Evolutionary conservation across 2,888 invertebrate species (phyloP).

Genomic region (Neoitamus cyanurus): DNA sequence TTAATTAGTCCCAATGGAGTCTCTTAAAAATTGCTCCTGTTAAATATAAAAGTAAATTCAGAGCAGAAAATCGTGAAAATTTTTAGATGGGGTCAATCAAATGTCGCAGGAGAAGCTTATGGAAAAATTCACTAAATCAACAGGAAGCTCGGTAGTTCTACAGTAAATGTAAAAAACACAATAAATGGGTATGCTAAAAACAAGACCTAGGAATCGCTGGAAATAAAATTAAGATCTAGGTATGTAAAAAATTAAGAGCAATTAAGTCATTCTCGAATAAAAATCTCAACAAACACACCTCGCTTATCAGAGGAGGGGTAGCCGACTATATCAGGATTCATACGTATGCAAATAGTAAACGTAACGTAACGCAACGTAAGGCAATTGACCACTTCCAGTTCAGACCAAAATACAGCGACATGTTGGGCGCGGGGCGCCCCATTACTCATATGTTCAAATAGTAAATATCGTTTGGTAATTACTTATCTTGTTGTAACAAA

Average conservation of each 20-base stretch:
- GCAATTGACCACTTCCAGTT: conserved; percentile 29
- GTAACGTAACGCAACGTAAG: conserved; percentile 7
- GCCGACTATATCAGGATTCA: conserved; percentile 10
- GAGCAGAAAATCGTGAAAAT: not conserved
- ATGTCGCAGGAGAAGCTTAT: not conserved
- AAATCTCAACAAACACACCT: conserved; percentile 42
- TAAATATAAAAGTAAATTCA: not conserved
- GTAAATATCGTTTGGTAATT: conserved; percentile 34
- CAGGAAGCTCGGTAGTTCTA: not conserved
- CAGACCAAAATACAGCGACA: conserved; percentile 39
- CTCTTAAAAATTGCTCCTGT: not conserved
- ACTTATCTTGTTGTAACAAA: conserved; percentile 32
- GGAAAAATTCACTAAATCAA: not conserved
- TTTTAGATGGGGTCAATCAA: not conserved
- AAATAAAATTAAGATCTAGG: not conserved
- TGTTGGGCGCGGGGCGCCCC: conserved; percentile 1
- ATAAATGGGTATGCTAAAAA: not conserved
- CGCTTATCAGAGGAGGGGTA: conserved; percentile 47
- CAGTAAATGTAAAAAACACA: conserved; percentile 21
- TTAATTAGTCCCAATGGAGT: not conserved
- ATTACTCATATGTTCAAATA: conserved; percentile 47
- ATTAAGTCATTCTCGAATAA: conserved; percentile 32
- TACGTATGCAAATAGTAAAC: conserved; percentile 29
- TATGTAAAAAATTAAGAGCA: conserved; percentile 5
- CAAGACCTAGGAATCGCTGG: not conserved